A percentile compares a stretch with the other conserved stretches of the same genome.
phyloP scores from a whole-genome alignment of 2,113 vertebrate genomes.

The Deroptyus accipitrinus region DNA sequence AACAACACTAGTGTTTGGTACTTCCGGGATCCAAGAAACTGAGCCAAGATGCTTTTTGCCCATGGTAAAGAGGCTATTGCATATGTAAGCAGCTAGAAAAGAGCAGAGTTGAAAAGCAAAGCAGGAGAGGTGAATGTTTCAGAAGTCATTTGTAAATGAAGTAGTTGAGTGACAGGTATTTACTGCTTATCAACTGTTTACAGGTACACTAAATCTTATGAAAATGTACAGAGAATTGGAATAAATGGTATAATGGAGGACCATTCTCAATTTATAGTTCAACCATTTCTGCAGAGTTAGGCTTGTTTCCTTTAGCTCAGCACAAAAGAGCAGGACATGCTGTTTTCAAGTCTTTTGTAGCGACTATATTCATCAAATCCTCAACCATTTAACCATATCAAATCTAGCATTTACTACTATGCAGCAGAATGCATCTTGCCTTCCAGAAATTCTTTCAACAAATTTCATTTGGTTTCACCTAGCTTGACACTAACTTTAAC shows the following conservation, averaged over 20 bases:
- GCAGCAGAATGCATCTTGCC: not conserved
- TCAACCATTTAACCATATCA: not conserved
- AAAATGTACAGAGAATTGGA: not conserved
- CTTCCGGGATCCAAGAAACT: not conserved
- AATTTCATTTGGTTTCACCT: not conserved
- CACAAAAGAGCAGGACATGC: not conserved
- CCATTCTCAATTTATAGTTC: not conserved
- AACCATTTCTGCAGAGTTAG: not conserved
- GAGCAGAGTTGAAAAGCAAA: not conserved
- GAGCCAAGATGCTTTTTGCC: not conserved
- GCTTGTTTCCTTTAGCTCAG: not conserved
- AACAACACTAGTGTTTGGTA: not conserved
- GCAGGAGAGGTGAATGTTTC: not conserved
- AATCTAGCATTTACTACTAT: not conserved
- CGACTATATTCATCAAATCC: not conserved
- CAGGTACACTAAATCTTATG: not conserved
- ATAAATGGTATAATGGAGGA: not conserved
- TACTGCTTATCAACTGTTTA: not conserved
- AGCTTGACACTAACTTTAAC: not conserved
- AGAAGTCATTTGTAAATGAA: not conserved
- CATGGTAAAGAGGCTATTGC: not conserved
- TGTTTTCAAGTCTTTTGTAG: not conserved
- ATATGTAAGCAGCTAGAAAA: not conserved
- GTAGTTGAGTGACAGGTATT: not conserved
- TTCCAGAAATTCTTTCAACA: conserved; percentile 18